These are phyloP conservation scores for Diuraphis noxia DNA, from an alignment of 1,140 invertebrate species.

Conservation along the genomic window DNA sequence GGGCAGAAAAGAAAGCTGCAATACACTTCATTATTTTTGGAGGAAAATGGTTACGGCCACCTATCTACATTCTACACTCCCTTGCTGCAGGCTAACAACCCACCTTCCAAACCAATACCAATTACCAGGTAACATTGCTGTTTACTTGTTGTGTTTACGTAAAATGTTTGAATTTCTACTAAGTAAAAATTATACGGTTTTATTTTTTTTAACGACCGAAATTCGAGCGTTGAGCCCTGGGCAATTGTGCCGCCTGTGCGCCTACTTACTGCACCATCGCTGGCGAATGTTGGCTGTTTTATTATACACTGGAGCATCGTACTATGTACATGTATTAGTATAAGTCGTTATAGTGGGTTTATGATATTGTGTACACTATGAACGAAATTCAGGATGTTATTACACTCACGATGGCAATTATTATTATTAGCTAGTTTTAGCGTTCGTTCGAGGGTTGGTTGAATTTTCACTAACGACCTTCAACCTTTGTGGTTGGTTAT, in stretches of 20 bases:
- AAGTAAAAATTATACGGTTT: neutral
- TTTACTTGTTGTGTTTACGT: neutral
- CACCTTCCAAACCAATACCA: neutral
- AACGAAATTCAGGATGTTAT: slow-evolving; percentile 1
- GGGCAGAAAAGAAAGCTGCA: neutral
- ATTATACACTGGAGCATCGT: slow-evolving; percentile 14
- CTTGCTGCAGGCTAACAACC: too few relatives aligned
- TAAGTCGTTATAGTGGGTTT: neutral
- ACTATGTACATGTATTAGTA: neutral
- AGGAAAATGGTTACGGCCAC: neutral
- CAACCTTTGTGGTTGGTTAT: neutral
- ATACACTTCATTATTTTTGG: neutral
- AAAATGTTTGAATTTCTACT: neutral
- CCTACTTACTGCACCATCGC: neutral
- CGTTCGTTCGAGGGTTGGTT: neutral
- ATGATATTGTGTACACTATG: neutral
- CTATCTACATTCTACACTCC: too few relatives aligned
- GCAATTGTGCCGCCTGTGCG: neutral
- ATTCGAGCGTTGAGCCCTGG: neutral
- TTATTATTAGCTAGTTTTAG: neutral
- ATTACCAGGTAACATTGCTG: neutral
- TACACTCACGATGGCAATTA: slow-evolving; percentile 6
- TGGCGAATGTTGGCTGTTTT: neutral
- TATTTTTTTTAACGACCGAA: neutral
- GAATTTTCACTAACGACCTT: slow-evolving; percentile 11